phyloP scores from a whole-genome alignment of 2,113 vertebrate species.

The Egretta garzetta region DNA sequence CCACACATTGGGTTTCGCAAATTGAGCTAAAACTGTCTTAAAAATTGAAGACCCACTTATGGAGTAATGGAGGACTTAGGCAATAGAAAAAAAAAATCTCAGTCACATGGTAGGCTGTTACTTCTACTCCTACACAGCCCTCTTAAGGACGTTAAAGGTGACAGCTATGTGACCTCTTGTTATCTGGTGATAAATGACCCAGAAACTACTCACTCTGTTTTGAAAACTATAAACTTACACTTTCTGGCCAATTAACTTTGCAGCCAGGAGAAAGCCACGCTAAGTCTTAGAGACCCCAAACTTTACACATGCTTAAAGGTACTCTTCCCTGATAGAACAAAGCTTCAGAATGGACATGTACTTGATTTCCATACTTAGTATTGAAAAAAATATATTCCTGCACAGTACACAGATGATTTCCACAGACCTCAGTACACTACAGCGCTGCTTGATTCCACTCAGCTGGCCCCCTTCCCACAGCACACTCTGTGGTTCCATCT shows the following conservation, averaged over 20 bases:
- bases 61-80: not conserved
- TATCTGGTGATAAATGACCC: not conserved
- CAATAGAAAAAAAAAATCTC: not conserved
- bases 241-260: not conserved
- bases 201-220: not conserved
- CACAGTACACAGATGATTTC: not conserved
- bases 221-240: not conserved
- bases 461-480: not conserved
- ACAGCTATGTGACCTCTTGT: not conserved
- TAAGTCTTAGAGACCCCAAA: not conserved
- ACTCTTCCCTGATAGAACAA: not conserved
- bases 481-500: not conserved
- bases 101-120: not conserved
- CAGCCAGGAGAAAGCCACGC: not conserved
- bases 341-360: not conserved
- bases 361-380: not conserved
- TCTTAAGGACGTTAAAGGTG: not conserved
- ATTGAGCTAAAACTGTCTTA: constrained; percentile 18
- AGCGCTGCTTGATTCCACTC: not conserved
- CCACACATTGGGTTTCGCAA: constrained; percentile 1
- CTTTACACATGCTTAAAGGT: not conserved
- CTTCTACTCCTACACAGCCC: not conserved
- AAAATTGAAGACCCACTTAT: constrained; percentile 18
- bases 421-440: not conserved
- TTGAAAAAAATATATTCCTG: not conserved